Base-by-base conservation (phyloP, 1,140 invertebrate species). In the Heliconius congener region DNA sequence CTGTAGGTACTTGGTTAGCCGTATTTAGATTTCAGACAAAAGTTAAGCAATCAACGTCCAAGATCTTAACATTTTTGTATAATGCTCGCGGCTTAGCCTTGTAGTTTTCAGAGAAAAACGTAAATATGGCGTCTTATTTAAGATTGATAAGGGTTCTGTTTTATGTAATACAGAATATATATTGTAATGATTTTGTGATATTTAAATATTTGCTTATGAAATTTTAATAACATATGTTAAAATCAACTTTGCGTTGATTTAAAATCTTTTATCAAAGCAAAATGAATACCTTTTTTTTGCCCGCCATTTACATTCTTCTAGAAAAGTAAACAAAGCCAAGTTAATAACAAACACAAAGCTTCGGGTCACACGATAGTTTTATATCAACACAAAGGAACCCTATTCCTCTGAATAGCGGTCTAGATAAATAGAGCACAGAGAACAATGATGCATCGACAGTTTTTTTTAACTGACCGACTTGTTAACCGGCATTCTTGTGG, bases 361-460 rank as follows among this genome's bases (percentile, higher is more conserved):
- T 66, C 11, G 27, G 46, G 46, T 27, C 46, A 8, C 57, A 39
- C 60, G 13, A 66, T 27, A 73, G 66, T 79, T 79, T 79, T 74
- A 18, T 72, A 39, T 16, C 37, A n/a, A 42, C n/a, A 72, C 71
- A 39, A 75, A 55, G 76, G 80, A 78, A 74, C 76, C 76, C 73
- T 37, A 79, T 76, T 66, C 60, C 27, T 76, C 50, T 39, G 77
- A 78, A 52, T 91, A 90, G 84, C 89, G 87, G 88, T 88, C 82
- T 86, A 79, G 84, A 85, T 90, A 91, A 92, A 92, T 90, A 85
- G 91, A 92, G 88, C 91, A 88, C 76, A 83, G 80, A 86, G 84
- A 89, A 90, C 89, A 90, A 90, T 88, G 87, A 88, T 85, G 85
- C 88, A 83, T 86, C 82, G 77, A 83, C 72, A 73, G 73, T 81